These are phyloP conservation scores for Emberiza fucata DNA, from an alignment of 2,113 vertebrate genomes.

Conservation along the genomic window DNA sequence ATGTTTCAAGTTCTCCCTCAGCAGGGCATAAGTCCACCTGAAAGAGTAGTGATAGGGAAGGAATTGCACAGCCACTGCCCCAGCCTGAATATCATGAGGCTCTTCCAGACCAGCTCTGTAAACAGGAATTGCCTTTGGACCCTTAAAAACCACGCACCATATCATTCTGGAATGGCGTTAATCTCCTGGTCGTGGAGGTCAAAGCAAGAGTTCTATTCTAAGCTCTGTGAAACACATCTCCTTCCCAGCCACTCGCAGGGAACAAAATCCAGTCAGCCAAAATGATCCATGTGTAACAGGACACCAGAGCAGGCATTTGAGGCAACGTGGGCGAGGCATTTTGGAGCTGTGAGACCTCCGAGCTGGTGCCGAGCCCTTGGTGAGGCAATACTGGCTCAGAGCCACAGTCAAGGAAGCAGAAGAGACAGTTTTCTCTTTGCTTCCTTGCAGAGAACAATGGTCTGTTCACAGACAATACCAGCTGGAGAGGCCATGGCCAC, in stretches of 20 bases:
- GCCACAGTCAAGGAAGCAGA: background rate
- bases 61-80: background rate
- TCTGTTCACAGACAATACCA: background rate
- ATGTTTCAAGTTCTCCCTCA: background rate
- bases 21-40: background rate
- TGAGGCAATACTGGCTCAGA: background rate
- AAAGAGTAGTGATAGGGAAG: background rate
- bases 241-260: slow-evolving; percentile 11
- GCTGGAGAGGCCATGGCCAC: background rate
- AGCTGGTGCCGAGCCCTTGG: background rate
- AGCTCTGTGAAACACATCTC: slow-evolving; percentile 19
- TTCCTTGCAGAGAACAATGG: slow-evolving; percentile 9
- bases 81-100: background rate
- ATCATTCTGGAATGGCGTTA: slow-evolving; percentile 29
- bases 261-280: background rate
- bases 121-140: slow-evolving; percentile 35
- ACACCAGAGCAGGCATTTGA: background rate
- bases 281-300: background rate
- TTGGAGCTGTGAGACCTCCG: background rate
- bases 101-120: slow-evolving; percentile 7
- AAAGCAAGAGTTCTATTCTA: slow-evolving; percentile 51
- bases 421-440: background rate
- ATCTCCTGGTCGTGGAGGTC: background rate
- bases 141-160: background rate
- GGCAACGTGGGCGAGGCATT: background rate